Evolutionary conservation across 2,888 invertebrate species (phyloP), one percentile per base, ranked within the genome.

Genomic region (Drosophila picticornis): DNA sequence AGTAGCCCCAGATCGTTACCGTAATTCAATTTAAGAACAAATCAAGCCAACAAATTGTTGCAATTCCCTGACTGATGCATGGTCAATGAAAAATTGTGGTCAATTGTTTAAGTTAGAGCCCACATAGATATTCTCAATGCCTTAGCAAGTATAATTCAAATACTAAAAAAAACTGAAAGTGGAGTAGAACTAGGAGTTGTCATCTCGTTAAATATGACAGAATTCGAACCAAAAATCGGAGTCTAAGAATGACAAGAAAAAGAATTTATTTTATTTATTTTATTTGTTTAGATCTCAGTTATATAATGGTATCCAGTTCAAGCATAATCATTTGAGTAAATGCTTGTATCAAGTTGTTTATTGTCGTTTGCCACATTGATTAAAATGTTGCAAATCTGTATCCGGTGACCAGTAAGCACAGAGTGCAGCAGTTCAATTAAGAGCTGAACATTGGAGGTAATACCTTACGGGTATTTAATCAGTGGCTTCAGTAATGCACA

Each of bases 21-120:
- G 66, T 76, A 89, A 84, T 87, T 64, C 70, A 84, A 89, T 85
- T 85, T 67, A 38, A 38, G 57, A 77, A 66, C 73, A 77, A 89
- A 85, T 89, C 90, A 84, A 67, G 75, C 66, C 74, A 62, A 72
- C 80, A 89, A 85, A 72, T 89, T 72, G 67, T 64, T 69, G 22
- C 70, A 75, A 77, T 68, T 78, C 51, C 27, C 76, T 11, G 2
- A 57, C 68, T 65, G 63, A 69, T 67, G 52, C 61, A 56, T 40
- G 32, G 36, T 40, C 67, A 83, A 65, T 71, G 48, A 51, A 62
- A 72, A 70, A 55, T 83, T 80, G 62, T 53, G 53, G 55, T 43
- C 58, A 52, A 69, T 72, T 74, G 68, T 70, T 67, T 25, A 3
- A 52, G 22, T 31, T 61, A 40, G 27, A 27, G 19, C 31, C 19